Percentiles rank a stretch among this genome's conserved stretches.
Conservation (phyloP, 53 echinoderm and acorn worm genomes). For the Holothuria scabra region DNA sequence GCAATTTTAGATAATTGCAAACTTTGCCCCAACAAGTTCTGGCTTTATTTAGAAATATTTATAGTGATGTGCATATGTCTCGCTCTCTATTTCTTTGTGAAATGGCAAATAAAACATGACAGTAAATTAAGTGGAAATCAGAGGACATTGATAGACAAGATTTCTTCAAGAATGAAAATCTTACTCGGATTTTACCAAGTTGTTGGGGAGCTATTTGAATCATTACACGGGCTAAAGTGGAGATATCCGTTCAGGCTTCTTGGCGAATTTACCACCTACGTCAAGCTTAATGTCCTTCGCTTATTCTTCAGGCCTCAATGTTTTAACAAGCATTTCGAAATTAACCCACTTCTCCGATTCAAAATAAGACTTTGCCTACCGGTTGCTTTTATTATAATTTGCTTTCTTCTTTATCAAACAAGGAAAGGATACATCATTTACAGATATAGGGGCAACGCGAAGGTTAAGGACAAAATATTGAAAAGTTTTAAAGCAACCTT, state of each 20-base stretch:
- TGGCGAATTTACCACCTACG: not conserved
- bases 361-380: not conserved
- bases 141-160: not conserved
- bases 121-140: too few species aligned
- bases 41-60: not conserved
- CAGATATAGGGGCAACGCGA: not conserved
- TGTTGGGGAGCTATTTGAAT: conserved; percentile 30
- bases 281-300: not conserved
- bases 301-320: conserved; percentile 18
- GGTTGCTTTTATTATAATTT: not conserved
- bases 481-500: not conserved
- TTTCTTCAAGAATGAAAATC: conserved; percentile 24
- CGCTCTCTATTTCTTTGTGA: not conserved
- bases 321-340: not conserved
- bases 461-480: too few species aligned
- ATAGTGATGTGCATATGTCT: not conserved
- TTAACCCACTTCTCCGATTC: not conserved
- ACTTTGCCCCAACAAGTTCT: not conserved
- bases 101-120: not conserved
- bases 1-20: not conserved
- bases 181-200: conserved; percentile 43
- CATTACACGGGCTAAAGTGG: conserved; percentile 15
- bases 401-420: not conserved
- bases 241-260: not conserved
- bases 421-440: not conserved